Conservation (phyloP, 2,888 invertebrate species). For the Cryptocephalus primarius region DNA sequence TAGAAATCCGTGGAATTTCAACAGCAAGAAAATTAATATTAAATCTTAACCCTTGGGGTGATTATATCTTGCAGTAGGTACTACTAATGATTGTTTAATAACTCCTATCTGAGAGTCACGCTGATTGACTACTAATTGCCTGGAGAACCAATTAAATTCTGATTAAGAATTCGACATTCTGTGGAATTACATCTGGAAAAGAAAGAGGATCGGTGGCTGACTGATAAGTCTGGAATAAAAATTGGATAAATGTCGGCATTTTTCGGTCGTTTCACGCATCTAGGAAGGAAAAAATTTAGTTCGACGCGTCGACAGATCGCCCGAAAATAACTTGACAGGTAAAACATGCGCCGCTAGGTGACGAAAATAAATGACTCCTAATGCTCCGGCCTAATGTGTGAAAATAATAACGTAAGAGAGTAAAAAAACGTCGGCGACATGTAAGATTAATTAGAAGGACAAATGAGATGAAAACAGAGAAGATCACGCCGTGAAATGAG, state of each 20-base stretch:
- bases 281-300: no score
- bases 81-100: constrained; percentile 39
- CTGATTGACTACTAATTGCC: constrained; percentile 40
- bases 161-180: constrained; percentile 17
- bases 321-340: no score
- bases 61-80: constrained; percentile 32
- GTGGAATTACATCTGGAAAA: no score
- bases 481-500: constrained; percentile 28
- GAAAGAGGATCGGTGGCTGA: no score
- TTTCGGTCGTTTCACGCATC: no score
- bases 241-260: no score
- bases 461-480: constrained; percentile 32
- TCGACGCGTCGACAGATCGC: no score
- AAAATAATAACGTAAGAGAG: constrained; percentile 6
- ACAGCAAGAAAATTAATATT: constrained; percentile 32
- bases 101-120: constrained; percentile 29
- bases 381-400: constrained; percentile 5
- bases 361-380: no score
- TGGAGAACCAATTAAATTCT: constrained; percentile 37
- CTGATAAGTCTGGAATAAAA: no score
- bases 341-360: no score
- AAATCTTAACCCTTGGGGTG: constrained; percentile 29
- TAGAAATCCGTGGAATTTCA: constrained; percentile 9
- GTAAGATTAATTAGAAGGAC: constrained; percentile 29
- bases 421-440: constrained; percentile 11